phyloP scores from a whole-genome alignment of 2,888 invertebrate genomes.

The Escarpia spicata region DNA sequence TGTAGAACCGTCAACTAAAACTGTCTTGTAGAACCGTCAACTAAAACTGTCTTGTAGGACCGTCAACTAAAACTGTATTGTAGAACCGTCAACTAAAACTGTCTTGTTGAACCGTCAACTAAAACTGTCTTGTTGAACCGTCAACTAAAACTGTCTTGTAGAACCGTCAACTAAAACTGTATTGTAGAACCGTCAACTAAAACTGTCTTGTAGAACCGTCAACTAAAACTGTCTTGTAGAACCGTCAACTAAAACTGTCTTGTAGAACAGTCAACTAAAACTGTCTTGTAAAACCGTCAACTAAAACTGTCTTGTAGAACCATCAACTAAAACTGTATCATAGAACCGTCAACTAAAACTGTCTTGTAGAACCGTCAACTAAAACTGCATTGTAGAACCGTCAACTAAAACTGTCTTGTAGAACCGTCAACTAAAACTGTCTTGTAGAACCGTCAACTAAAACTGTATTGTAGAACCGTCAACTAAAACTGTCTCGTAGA shows the following conservation, averaged over 20 bases:
- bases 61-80: neutral
- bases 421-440: neutral
- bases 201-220: neutral
- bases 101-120: neutral
- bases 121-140: neutral
- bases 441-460: neutral
- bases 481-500: neutral
- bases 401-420: neutral
- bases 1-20: neutral
- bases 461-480: neutral
- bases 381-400: neutral
- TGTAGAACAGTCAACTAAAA: neutral
- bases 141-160: neutral
- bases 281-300: neutral
- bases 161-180: neutral
- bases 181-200: neutral
- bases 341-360: neutral
- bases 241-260: neutral
- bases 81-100: neutral
- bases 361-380: neutral
- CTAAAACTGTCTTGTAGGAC: neutral
- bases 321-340: neutral
- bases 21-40: neutral
- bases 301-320: neutral
- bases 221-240: neutral